Conservation (phyloP, 2,888 invertebrate species). For the Rotaria macrura region DNA sequence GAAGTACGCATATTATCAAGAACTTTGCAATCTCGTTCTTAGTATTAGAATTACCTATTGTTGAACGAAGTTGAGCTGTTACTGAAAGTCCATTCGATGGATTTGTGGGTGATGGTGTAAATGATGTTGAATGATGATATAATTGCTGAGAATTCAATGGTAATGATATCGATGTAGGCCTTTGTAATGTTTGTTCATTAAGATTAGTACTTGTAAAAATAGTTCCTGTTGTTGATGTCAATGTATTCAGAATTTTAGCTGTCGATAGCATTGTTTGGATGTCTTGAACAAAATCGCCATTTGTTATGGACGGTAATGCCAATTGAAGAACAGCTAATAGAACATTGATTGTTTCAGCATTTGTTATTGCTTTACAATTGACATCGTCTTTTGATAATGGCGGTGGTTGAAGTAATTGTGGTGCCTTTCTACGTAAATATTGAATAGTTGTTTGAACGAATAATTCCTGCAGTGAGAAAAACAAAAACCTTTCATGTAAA, state of each 20-base stretch:
- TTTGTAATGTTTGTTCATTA: not conserved
- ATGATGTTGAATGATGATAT: not conserved
- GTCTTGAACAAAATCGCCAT: conserved; percentile 25
- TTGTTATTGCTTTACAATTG: not conserved
- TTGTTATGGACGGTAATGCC: not conserved
- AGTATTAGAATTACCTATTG: not conserved
- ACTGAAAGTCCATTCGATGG: not conserved
- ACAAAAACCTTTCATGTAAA: too few relatives aligned
- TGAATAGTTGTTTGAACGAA: conserved; percentile 51
- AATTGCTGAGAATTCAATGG: not conserved
- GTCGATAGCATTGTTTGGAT: conserved; percentile 23
- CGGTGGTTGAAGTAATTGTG: conserved; percentile 62
- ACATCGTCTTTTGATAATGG: conserved; percentile 64
- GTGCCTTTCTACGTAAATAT: conserved; percentile 64
- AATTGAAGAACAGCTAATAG: conserved; percentile 9
- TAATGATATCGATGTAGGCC: not conserved
- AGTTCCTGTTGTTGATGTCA: not conserved
- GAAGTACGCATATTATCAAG: too few relatives aligned
- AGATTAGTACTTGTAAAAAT: not conserved
- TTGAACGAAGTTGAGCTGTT: not conserved
- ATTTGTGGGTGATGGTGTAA: not conserved
- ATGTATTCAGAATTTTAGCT: not conserved
- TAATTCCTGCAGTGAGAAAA: conserved; percentile 42
- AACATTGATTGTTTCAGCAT: conserved; percentile 22
- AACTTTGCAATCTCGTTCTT: too few relatives aligned